Base-by-base conservation (phyloP, 2,797 vertebrate genomes). In the Chelmon rostratus region DNA sequence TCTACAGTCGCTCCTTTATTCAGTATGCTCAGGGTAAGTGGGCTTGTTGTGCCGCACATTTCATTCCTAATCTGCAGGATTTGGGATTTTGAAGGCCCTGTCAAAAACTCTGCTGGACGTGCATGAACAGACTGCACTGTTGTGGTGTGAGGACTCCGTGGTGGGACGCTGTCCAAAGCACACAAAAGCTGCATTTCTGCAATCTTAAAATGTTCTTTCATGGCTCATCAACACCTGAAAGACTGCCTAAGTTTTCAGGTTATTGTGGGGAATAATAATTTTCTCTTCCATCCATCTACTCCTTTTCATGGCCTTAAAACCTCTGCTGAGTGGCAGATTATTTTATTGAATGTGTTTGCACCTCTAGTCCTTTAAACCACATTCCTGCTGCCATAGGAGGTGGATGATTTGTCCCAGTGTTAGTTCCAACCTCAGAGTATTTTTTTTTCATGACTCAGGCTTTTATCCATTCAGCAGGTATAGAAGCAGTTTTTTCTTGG, bases 321-420 rank as follows among this genome's bases (percentile, higher is more conserved):
- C 44, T 63, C 33, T n/a, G 23, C 33, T 87, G 73, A 88, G 64
- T 74, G 80, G 71, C 65, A 82, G 79, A 79, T 83, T 83, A 40
- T 87, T 85, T 88, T 42, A 78, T 54, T 90, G 81, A 89, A 85
- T 88, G 68, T 80, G 72, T 87, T 89, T 85, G 63, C 77, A 77
- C 84, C 77, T 83, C 64, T 21, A 59, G 38, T 81, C 77, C 57
- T 33, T 79, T 73, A 73, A 87, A 86, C 37, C 68, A 40, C 79
- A 89, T 86, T 91, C 80, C 76, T 86, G 53, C 67, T 82, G 71
- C 76, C 63, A 75, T 74, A 79, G 72, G 83, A 81, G 85, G 81
- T 77, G 75, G 46, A 77, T 73, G 81, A 90, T 90, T 88, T 85
- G 74, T 89, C 76, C 81, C 70, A 73, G 38, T 65, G 59, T 83